phyloP scores from a whole-genome alignment of 2,113 vertebrate genomes.

The Semicossyphus pulcher region DNA sequence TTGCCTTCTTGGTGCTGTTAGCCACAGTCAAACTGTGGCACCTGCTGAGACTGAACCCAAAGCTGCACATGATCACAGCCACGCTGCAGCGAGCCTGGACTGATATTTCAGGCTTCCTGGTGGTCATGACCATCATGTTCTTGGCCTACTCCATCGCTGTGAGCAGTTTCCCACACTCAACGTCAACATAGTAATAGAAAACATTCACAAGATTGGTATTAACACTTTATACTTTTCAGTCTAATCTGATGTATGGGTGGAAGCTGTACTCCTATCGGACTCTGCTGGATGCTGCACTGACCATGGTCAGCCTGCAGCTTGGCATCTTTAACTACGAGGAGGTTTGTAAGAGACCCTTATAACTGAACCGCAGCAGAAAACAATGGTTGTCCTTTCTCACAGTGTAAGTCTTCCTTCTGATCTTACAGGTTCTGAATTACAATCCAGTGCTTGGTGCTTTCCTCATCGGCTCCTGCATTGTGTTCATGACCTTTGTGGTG shows the following conservation, averaged over 20 bases:
- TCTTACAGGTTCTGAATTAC: conserved; percentile 88
- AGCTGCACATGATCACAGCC: conserved; percentile 94
- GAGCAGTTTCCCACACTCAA: conserved; percentile 77
- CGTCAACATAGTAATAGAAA: conserved; percentile 21
- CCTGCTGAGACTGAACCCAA: conserved; percentile 94
- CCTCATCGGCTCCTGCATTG: conserved; percentile 94
- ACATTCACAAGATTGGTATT: not conserved
- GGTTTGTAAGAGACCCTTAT: conserved; percentile 76
- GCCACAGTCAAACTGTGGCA: conserved; percentile 96
- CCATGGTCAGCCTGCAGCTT: conserved; percentile 94
- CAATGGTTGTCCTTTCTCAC: conserved; percentile 16
- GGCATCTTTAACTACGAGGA: conserved; percentile 98
- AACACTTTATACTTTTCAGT: conserved; percentile 80
- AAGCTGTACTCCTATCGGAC: conserved; percentile 93
- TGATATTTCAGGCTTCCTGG: conserved; percentile 93
- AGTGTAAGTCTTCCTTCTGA: conserved; percentile 4
- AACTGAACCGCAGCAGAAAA: conserved; percentile 4
- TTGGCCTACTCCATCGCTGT: conserved; percentile 93
- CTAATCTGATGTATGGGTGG: conserved; percentile 95
- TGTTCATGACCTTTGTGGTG: conserved; percentile 97
- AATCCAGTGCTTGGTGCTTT: conserved; percentile 92
- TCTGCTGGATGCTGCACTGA: conserved; percentile 89
- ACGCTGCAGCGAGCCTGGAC: conserved; percentile 91
- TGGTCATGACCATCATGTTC: conserved; percentile 91
- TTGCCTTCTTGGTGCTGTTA: conserved; percentile 94